phyloP scores from a whole-genome alignment of 2,888 invertebrate genomes.

The Rhabditoides inermis region DNA sequence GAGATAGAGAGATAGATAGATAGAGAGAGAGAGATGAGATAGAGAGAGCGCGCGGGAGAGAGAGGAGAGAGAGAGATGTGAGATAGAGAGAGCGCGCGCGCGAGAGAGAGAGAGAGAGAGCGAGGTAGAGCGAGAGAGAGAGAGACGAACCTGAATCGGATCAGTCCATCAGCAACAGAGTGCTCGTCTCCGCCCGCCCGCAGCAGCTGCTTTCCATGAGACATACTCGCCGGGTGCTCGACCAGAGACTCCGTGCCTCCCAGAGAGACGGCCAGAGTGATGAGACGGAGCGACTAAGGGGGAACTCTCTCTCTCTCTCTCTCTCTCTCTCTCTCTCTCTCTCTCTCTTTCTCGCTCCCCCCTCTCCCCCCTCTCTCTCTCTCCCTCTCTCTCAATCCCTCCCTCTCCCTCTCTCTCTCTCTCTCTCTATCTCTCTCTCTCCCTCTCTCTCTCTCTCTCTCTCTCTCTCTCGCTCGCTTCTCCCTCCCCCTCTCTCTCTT shows the following conservation, averaged over 20 bases:
- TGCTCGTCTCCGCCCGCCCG: slow-evolving; percentile 7
- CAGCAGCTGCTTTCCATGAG: slow-evolving; percentile 23
- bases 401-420: slow-evolving; percentile 18
- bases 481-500: slow-evolving; percentile 14
- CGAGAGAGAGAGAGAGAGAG: neutral
- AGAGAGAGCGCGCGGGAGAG: too few relatives aligned
- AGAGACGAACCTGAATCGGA: slow-evolving; percentile 26
- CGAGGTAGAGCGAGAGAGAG: neutral
- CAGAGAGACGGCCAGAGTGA: slow-evolving; percentile 33
- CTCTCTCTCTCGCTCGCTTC: slow-evolving; percentile 17
- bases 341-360: slow-evolving; percentile 12
- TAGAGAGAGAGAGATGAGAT: too few relatives aligned
- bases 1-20: too few relatives aligned
- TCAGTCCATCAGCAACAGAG: slow-evolving; percentile 17
- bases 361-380: slow-evolving; percentile 21
- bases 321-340: too few relatives aligned
- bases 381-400: slow-evolving; percentile 15
- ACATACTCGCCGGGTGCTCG: slow-evolving; percentile 32
- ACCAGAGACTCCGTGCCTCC: slow-evolving; percentile 40
- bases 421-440: slow-evolving; percentile 15
- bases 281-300: slow-evolving; percentile 15
- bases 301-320: too few relatives aligned
- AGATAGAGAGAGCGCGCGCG: too few relatives aligned
- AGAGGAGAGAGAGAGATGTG: slow-evolving; percentile 7
- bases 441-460: slow-evolving; percentile 18